Conservation (phyloP, 2,113 vertebrate species). For the Hypanus sabinus region DNA sequence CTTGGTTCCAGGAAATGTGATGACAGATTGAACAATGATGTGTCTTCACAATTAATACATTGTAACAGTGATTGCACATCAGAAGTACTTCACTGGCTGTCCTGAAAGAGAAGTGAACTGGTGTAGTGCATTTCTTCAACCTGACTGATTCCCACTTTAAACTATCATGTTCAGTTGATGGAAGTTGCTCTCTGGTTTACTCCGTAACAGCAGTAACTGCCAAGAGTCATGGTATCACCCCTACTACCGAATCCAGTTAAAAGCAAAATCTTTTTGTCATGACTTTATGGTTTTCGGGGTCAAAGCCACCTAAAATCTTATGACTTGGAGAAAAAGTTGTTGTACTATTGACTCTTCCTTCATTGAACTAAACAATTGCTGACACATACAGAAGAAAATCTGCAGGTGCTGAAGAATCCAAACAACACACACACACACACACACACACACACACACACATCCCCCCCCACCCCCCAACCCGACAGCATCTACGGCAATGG, state of each 20-base stretch:
- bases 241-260: neutral
- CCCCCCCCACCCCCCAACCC: too few species aligned
- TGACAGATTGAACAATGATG: neutral
- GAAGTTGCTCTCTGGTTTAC: neutral
- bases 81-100: too few species aligned
- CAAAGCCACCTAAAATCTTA: neutral
- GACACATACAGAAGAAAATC: neutral
- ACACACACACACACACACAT: too few species aligned
- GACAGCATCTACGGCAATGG: too few species aligned
- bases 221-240: neutral
- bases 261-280: neutral
- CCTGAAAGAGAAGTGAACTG: too few species aligned
- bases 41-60: neutral
- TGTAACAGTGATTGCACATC: too few species aligned
- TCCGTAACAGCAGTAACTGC: neutral
- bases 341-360: neutral
- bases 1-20: neutral
- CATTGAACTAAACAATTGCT: neutral
- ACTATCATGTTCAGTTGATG: too few species aligned
- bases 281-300: neutral
- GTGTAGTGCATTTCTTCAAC: too few species aligned
- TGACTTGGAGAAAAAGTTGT: neutral
- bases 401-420: too few species aligned
- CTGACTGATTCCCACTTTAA: too few species aligned
- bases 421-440: too few species aligned